Evolutionary conservation across 2,113 vertebrate species (phyloP), one percentile per base, ranked within the genome.

Genomic region (Sapajus apella): DNA sequence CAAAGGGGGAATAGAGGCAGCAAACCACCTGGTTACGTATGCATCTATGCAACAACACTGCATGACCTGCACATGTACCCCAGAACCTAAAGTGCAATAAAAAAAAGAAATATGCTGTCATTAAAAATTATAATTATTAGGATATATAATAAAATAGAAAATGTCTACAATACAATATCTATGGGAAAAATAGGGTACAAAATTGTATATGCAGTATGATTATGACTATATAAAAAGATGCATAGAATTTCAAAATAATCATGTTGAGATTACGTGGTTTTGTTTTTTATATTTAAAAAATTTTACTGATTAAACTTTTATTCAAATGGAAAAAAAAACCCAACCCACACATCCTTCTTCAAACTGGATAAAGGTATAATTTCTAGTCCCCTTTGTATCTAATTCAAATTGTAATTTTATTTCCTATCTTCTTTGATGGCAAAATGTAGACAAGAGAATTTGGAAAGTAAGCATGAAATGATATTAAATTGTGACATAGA

Each of bases 71-170:
- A 52, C 14, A 16, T 52, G 50, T 52, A 52, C 50, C 50, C 14
- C 0, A 52, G 50, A 52, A 52, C 50, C 50, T 17, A 52, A 52
- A 52, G 50, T 52, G 16, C 11, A 52, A 52, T 5, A 2, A 43
- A 8, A 55, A 14, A 2, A 91, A 66, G 25, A 96, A 92, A 95
- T 86, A 35, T 50, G 43, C 1, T 87, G 43, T 58, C 55, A 47
- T 52, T 90, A 83, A 95, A 91, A 96, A 90, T 96, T 43, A 96
- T 20, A 86, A 81, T 83, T 72, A 73, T 83, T 66, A 86, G 14
- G 14, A n/a, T 55, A 58, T 30, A 55, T 32, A 58, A 73, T 47
- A n/a, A 70, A 93, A 76, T 58, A 47, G 8, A 72, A 88, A 90
- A 20, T 89, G 32, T 72, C 66, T 81, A 43, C 66, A 68, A 76